Conservation (phyloP, 2,888 invertebrate genomes). For the Heliconius ethilla region DNA sequence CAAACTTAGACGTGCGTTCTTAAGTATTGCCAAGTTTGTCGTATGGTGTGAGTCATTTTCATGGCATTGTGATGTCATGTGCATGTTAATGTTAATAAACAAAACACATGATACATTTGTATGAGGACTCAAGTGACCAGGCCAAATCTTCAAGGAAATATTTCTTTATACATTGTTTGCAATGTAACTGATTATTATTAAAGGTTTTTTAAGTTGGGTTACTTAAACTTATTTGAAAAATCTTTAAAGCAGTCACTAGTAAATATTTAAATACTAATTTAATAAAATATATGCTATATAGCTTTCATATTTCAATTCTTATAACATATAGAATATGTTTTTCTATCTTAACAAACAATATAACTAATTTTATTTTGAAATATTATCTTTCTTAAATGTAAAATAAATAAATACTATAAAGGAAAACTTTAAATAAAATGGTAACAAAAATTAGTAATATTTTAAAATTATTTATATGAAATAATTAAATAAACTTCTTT, state of each 20-base stretch:
- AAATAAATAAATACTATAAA: too few species aligned
- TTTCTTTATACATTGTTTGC: constrained; percentile 14
- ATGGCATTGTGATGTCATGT: constrained; percentile 74
- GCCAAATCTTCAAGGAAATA: constrained; percentile 7
- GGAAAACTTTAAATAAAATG: not conserved
- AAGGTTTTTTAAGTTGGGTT: not conserved
- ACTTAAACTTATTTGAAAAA: not conserved
- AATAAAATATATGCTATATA: not conserved
- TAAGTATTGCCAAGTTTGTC: constrained; percentile 47
- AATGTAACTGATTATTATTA: not conserved
- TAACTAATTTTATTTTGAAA: not conserved
- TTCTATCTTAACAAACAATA: not conserved
- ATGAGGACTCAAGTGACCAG: constrained; percentile 29
- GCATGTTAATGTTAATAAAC: constrained; percentile 66
- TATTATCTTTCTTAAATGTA: not conserved
- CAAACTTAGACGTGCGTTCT: constrained; percentile 47
- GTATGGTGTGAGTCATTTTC: constrained; percentile 72
- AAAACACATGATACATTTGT: constrained; percentile 52
- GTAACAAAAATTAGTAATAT: not conserved
- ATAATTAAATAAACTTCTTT: not conserved
- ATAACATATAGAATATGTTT: not conserved
- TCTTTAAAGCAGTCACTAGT: not conserved
- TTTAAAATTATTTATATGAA: not conserved
- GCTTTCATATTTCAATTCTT: too few species aligned
- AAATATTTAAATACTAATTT: not conserved